Conservation (phyloP, 2,888 invertebrate genomes). For the Acleris literana region DNA sequence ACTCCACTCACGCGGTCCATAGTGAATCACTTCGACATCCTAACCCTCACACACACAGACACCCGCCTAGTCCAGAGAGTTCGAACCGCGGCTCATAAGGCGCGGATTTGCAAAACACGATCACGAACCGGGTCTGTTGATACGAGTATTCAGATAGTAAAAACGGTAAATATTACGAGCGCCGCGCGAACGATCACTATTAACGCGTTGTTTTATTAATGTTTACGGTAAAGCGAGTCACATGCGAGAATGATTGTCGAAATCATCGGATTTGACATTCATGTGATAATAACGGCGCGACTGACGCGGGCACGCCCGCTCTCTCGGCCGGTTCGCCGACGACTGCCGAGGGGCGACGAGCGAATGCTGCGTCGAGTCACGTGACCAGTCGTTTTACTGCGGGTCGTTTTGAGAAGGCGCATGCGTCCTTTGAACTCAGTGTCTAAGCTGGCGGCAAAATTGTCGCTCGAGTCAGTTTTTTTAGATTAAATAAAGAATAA, state of each 20-base stretch:
- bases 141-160: conserved; percentile 63
- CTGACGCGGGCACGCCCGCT: conserved; percentile 59
- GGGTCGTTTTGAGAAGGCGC: conserved; percentile 78
- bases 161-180: conserved; percentile 48
- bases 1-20: conserved; percentile 81
- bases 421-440: conserved; percentile 62
- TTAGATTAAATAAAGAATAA: background rate
- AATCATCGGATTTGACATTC: conserved; percentile 77
- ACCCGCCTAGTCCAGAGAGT: conserved; percentile 56
- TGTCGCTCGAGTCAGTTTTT: conserved; percentile 14
- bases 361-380: conserved; percentile 83
- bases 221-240: conserved; percentile 63
- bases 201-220: conserved; percentile 52
- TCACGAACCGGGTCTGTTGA: conserved; percentile 67
- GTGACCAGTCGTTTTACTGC: conserved; percentile 84
- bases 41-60: conserved; percentile 54
- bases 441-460: conserved; percentile 70
- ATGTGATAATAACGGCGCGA: conserved; percentile 57
- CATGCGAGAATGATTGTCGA: conserved; percentile 74
- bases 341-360: conserved; percentile 79
- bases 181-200: conserved; percentile 52
- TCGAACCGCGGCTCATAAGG: conserved; percentile 44
- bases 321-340: conserved; percentile 65
- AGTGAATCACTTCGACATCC: conserved; percentile 59
- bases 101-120: conserved; percentile 70